phyloP scores from a whole-genome alignment of 2,888 invertebrate species.

The Hemistola chrysoprasaria region DNA sequence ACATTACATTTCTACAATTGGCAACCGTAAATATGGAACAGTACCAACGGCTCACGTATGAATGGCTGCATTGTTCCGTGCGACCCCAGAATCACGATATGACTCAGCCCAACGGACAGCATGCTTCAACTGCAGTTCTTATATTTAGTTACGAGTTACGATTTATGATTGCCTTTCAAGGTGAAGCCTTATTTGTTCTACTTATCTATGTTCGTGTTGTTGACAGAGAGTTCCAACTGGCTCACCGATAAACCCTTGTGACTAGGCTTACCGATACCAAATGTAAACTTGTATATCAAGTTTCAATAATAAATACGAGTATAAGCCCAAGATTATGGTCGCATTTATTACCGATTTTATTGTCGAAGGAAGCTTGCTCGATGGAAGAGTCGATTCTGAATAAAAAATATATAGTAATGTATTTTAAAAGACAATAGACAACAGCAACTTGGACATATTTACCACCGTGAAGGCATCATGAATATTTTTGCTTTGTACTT shows the following conservation, averaged over 20 bases:
- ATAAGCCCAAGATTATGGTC: slow-evolving; percentile 1
- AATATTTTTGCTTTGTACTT: too few species aligned
- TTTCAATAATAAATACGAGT: slow-evolving; percentile 1
- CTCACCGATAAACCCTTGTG: slow-evolving; percentile 18
- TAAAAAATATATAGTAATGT: slow-evolving; percentile 29
- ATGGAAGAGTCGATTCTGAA: slow-evolving; percentile 21
- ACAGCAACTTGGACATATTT: slow-evolving; percentile 9
- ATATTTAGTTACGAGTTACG: slow-evolving; percentile 27
- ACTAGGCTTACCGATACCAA: background rate
- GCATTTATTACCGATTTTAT: slow-evolving; percentile 13
- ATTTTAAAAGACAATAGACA: slow-evolving; percentile 22
- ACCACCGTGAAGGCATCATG: slow-evolving; percentile 27
- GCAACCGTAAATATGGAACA: slow-evolving; percentile 20
- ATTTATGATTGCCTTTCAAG: slow-evolving; percentile 32
- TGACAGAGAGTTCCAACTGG: slow-evolving; percentile 17
- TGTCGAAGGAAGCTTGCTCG: slow-evolving; percentile 30
- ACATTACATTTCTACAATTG: slow-evolving; percentile 11
- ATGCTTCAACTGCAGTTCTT: slow-evolving; percentile 33
- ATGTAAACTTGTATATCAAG: slow-evolving; percentile 9
- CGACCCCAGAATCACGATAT: slow-evolving; percentile 25
- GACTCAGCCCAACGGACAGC: slow-evolving; percentile 31
- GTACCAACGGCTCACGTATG: slow-evolving; percentile 14
- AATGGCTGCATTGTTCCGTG: slow-evolving; percentile 31
- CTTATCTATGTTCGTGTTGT: slow-evolving; percentile 22
- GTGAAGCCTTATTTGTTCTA: slow-evolving; percentile 39